Evolutionary conservation across 2,888 invertebrate genomes (phyloP).

Genomic region (Nomada hirtipes): DNA sequence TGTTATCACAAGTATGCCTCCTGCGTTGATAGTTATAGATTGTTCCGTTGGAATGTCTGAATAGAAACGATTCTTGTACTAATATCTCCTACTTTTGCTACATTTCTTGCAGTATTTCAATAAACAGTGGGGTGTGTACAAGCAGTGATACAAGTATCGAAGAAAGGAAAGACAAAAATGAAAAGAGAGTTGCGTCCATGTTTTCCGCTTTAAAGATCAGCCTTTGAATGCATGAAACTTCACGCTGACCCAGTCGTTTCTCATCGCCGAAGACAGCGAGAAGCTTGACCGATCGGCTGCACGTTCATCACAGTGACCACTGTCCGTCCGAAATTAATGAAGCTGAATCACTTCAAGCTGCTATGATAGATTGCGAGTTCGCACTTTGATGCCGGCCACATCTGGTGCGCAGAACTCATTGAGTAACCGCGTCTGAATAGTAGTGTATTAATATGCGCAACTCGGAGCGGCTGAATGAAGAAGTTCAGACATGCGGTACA

Average conservation of each 20-base stretch:
- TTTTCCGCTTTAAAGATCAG: background rate
- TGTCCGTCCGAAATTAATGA: slow-evolving; percentile 47
- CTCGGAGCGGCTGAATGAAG: slow-evolving; percentile 9
- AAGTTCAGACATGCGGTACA: background rate
- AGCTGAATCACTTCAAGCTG: slow-evolving; percentile 19
- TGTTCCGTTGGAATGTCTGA: too few species aligned
- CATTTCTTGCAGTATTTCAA: too few species aligned
- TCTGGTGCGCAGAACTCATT: slow-evolving; percentile 47
- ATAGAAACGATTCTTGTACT: too few species aligned
- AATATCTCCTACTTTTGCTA: too few species aligned
- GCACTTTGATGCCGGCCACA: slow-evolving; percentile 32
- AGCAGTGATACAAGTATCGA: too few species aligned
- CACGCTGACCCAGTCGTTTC: background rate
- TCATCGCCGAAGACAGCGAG: too few species aligned
- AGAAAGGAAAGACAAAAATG: background rate
- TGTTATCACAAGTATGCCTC: too few species aligned
- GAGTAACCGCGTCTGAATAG: slow-evolving; percentile 40
- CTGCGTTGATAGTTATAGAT: too few species aligned
- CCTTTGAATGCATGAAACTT: background rate
- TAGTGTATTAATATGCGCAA: slow-evolving; percentile 47
- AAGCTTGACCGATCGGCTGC: slow-evolving; percentile 18
- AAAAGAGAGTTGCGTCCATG: background rate
- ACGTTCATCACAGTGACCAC: slow-evolving; percentile 23
- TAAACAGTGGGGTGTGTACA: too few species aligned
- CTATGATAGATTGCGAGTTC: slow-evolving; percentile 42